These are phyloP conservation scores for Notodonta dromedarius DNA, from an alignment of 2,888 invertebrate species.

Conservation along the genomic window DNA sequence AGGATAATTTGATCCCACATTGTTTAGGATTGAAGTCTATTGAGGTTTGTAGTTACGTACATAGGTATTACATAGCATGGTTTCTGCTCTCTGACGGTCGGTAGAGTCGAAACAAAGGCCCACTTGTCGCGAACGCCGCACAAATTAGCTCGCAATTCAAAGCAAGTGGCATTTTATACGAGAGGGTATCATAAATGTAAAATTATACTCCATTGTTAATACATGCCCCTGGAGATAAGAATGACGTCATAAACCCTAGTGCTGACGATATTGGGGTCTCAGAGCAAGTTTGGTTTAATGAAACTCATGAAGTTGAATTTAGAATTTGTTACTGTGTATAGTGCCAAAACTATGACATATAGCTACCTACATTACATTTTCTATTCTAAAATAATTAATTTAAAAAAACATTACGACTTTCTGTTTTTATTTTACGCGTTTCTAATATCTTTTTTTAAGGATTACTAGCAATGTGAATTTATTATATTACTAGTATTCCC, in stretches of 20 bases:
- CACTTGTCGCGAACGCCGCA: slow-evolving; percentile 24
- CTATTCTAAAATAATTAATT: too few species aligned
- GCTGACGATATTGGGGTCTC: slow-evolving; percentile 6
- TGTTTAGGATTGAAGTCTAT: slow-evolving; percentile 6
- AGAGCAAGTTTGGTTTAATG: neutral
- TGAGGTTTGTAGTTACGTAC: slow-evolving; percentile 12
- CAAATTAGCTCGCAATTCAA: slow-evolving; percentile 33
- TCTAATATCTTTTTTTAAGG: too few species aligned
- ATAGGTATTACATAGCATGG: slow-evolving; percentile 17
- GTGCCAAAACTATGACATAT: too few species aligned
- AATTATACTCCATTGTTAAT: slow-evolving; percentile 34
- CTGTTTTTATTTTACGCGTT: too few species aligned
- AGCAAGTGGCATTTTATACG: slow-evolving; percentile 27
- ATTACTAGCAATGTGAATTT: too few species aligned
- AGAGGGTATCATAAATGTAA: slow-evolving; percentile 33
- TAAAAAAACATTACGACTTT: too few species aligned
- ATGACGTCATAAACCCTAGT: slow-evolving; percentile 17
- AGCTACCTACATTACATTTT: too few species aligned
- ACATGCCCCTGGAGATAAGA: slow-evolving; percentile 19
- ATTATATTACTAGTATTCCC: too few species aligned
- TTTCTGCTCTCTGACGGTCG: slow-evolving; percentile 19
- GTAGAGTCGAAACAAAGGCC: slow-evolving; percentile 24
- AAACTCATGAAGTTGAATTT: neutral
- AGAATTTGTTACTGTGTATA: too few species aligned
- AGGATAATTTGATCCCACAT: slow-evolving; percentile 16